phyloP scores from a whole-genome alignment of 2,797 vertebrate species.

The Pangasius djambal region DNA sequence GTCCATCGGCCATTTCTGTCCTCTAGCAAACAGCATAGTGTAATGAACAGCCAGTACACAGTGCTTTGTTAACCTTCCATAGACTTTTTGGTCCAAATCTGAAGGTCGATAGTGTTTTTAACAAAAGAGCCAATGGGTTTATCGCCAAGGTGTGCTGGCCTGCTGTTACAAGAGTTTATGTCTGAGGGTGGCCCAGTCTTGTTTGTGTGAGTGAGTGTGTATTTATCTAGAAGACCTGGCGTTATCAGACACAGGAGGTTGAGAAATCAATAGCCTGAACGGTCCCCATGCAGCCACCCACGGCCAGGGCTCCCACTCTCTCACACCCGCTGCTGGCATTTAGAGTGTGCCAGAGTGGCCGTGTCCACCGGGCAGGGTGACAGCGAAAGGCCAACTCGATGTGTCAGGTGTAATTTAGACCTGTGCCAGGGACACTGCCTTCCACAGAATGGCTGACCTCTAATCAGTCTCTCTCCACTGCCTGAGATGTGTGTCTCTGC shows the following conservation, averaged over 20 bases:
- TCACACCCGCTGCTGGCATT: constrained; percentile 44
- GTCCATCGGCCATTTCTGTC: neutral
- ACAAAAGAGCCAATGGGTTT: constrained; percentile 73
- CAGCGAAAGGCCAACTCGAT: constrained; percentile 55
- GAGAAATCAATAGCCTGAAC: constrained; percentile 51
- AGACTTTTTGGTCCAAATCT: constrained; percentile 34
- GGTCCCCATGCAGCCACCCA: constrained; percentile 43
- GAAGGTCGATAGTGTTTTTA: constrained; percentile 70
- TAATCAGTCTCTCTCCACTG: constrained; percentile 44
- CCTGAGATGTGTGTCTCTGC: neutral
- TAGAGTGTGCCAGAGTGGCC: constrained; percentile 41
- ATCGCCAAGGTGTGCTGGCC: constrained; percentile 59
- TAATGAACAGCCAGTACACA: neutral
- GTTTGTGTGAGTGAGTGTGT: constrained; percentile 36
- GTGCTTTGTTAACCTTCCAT: constrained; percentile 32
- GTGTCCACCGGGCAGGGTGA: constrained; percentile 46
- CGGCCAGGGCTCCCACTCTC: constrained; percentile 42
- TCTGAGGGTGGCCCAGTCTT: constrained; percentile 45
- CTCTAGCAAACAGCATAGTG: neutral
- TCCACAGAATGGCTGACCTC: constrained; percentile 46
- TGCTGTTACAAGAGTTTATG: constrained; percentile 35
- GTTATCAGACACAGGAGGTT: constrained; percentile 52
- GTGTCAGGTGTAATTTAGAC: constrained; percentile 57
- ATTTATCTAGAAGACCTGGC: constrained; percentile 44
- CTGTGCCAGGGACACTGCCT: constrained; percentile 50